Percentiles rank a stretch among this genome's conserved stretches.
These are phyloP conservation scores for Drosophila equinoxialis DNA, from an alignment of 1,140 invertebrate species.

Conservation along the genomic window DNA sequence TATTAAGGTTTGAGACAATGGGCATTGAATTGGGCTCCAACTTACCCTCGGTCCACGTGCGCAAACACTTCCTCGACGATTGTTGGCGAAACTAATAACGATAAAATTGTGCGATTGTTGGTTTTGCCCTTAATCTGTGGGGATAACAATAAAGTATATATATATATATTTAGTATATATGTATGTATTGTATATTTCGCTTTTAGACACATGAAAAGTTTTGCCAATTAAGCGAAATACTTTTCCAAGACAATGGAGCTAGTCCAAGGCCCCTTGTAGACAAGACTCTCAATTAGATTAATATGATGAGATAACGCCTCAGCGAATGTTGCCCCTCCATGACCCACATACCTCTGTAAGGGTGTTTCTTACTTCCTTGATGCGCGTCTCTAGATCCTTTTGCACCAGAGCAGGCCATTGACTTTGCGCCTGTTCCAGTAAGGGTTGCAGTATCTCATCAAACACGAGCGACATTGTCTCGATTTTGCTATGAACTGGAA, in stretches of 20 bases:
- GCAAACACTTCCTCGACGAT: conserved; percentile 74
- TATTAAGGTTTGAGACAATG: conserved; percentile 53
- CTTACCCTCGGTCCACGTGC: conserved; percentile 76
- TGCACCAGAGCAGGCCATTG: conserved; percentile 88
- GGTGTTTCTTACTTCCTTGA: conserved; percentile 88
- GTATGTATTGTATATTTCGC: conserved; percentile 38
- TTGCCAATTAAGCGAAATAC: conserved; percentile 78
- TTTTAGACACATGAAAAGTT: conserved; percentile 74
- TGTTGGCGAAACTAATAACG: conserved; percentile 82
- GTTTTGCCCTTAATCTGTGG: conserved; percentile 82
- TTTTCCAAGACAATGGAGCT: conserved; percentile 44
- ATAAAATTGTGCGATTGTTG: conserved; percentile 83
- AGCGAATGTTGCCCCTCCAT: too few species aligned
- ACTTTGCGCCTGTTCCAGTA: conserved; percentile 86
- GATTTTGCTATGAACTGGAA: conserved; percentile 86
- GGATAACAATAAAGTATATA: conserved; percentile 77
- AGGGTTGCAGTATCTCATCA: conserved; percentile 89
- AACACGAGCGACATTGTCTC: conserved; percentile 87
- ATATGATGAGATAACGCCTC: conserved; percentile 58
- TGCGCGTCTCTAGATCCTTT: conserved; percentile 88
- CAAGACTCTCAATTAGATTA: conserved; percentile 73
- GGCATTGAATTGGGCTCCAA: conserved; percentile 41
- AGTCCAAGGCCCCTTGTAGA: not conserved
- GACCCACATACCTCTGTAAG: conserved; percentile 86
- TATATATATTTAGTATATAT: conserved; percentile 36